Base-by-base conservation (phyloP, 2,797 vertebrate species). In the Thaleichthys pacificus region DNA sequence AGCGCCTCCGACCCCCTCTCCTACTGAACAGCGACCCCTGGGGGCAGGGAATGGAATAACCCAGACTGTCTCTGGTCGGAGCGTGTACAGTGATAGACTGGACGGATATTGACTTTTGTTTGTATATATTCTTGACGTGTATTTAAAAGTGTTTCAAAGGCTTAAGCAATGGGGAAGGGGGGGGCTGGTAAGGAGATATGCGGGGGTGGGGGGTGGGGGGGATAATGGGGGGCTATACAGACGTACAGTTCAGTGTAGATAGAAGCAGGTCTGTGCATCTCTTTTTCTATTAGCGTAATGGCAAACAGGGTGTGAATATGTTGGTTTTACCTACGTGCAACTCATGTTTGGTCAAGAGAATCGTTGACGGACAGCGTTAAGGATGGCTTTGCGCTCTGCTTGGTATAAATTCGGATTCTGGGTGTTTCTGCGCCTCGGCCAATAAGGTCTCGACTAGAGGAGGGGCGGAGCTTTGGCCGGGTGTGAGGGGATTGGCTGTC, bases 41-140 rank as follows among this genome's bases (percentile, higher is more conserved):
- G 42, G 49, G 17, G 19, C 12, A 80, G 73, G 42, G 42, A 47
- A 47, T 47, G 42, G 42, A 47, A 47, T 47, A 47, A 47, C 42
- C 42, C 42, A 73, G 38, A 71, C 65, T 54, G 69, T 81, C 71
- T 54, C 49, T 24, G 67, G 61, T 64, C 32, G 58, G 66, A 79
- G 77, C 56, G 76, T 87, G 87, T 88, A 77, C 75, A 75, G 78
- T 74, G 80, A 81, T 64, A 65, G 69, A 74, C 28, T 35, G 35
- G 58, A 67, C 14, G 60, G 72, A 66, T 77, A 61, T 15, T 67
- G 71, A 79, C 87, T 86, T 47, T 89, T 77, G 79, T 82, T 78
- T 87, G 91, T 93, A 94, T 79, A 94, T 93, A 92, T 87, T 91
- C 85, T 76, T 85, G 84, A 85, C 84, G 49, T 91, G 86, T 91